Base-by-base conservation (phyloP, 2,113 vertebrate species). In the Pleuronectes platessa region DNA sequence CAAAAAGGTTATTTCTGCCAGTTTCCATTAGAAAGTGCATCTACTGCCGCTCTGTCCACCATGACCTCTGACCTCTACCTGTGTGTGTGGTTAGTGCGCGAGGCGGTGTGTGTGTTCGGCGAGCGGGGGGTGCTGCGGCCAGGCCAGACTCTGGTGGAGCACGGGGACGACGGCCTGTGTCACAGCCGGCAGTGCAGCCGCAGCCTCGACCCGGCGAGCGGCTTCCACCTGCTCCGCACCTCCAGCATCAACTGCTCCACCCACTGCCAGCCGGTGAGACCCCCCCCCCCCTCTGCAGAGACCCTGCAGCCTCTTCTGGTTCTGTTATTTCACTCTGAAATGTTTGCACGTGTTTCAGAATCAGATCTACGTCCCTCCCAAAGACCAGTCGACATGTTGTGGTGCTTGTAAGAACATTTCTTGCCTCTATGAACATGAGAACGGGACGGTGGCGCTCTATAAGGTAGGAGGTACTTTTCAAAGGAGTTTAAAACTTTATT, bases 321-420 rank as follows among this genome's bases (percentile, higher is more conserved):
- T 42, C 40, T 42, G 40, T 42, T 42, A 42, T 42, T 42, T 12
- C 40, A 42, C 40, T 3, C 45, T 17, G 13, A 18, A 49, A 49
- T 17, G 15, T 54, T 3, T 18, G 15, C 91, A 63, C 10, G 0
- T 92, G 27, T 73, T 71, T 27, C 91, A 99, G 98, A 97, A 98
- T 85, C 97, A 99, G 91, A 91, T 98, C 23, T 99, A 99, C 2
- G 73, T 97, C 35, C 95, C 95, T 69, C 95, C 97, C 0, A 94
- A 93, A 86, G 97, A 98, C 83, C 94, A 95, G 87, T 95, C 94
- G 0, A 91, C 93, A 0, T 99, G 98, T 88, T 99, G 98, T 4
- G 98, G 98, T 2, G 91, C 92, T 78, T 99, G 98, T 89, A 96
- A 92, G 85, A 99, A 99, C 0, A 93, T 97, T 56, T 99, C 98